A percentile compares a stretch with the other conserved stretches of the same genome.
Evolutionary conservation across 2,888 invertebrate species (phyloP).

Genomic region (Chrysolina haemoptera): DNA sequence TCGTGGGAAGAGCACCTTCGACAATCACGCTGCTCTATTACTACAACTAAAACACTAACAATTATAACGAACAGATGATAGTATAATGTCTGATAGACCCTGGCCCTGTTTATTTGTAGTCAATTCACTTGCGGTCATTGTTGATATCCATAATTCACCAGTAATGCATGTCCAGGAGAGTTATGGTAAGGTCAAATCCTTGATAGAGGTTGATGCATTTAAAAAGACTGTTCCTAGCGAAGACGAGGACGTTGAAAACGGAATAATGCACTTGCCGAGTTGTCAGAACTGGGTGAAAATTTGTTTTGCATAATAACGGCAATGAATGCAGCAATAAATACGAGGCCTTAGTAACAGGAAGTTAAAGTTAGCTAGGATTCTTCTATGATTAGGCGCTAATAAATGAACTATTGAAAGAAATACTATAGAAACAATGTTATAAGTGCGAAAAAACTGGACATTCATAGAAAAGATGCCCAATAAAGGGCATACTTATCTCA

Average conservation of each 20-base stretch:
- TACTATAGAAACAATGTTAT: no score
- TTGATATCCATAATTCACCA: not conserved
- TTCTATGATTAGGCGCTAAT: no score
- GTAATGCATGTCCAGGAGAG: not conserved
- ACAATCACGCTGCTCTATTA: not conserved
- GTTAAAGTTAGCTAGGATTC: no score
- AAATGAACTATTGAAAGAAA: no score
- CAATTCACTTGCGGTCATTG: conserved; percentile 1
- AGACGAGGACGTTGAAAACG: not conserved
- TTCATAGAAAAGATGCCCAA: no score
- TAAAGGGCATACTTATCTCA: no score
- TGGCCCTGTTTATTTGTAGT: not conserved
- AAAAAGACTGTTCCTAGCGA: not conserved
- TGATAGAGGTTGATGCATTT: not conserved
- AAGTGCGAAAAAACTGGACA: no score
- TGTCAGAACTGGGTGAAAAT: not conserved
- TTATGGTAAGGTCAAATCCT: not conserved
- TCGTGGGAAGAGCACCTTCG: not conserved
- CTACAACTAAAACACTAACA: not conserved
- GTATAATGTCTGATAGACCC: not conserved
- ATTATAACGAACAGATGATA: not conserved
- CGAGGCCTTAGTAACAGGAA: no score
- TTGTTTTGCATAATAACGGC: not conserved
- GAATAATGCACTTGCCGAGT: not conserved
- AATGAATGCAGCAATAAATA: no score